Conservation (phyloP, 2,888 invertebrate genomes). For the Polymixis lichenea region DNA sequence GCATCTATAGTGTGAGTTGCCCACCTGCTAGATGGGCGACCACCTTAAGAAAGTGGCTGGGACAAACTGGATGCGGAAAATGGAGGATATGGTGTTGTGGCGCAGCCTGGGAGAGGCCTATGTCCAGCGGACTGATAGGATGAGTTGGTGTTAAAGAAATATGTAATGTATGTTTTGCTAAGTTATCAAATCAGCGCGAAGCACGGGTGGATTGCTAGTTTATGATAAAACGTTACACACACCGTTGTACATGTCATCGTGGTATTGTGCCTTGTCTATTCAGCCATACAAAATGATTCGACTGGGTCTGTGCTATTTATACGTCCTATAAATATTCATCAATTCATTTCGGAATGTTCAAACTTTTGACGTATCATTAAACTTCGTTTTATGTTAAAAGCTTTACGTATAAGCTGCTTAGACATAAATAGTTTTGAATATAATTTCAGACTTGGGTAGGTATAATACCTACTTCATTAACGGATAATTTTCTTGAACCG, state of each 20-base stretch:
- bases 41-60: too few species aligned
- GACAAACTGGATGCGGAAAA: too few species aligned
- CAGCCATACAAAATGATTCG: not conserved
- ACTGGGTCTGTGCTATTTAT: not conserved
- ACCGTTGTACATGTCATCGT: too few species aligned
- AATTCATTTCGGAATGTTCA: slow-evolving; percentile 28
- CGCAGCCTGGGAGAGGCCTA: too few species aligned
- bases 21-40: too few species aligned
- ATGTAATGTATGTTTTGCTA: too few species aligned
- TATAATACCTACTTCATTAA: slow-evolving; percentile 13
- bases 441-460: slow-evolving; percentile 25
- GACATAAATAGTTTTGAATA: slow-evolving; percentile 46
- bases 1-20: too few species aligned
- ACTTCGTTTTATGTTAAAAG: slow-evolving; percentile 35
- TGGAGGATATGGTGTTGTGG: too few species aligned
- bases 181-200: not conserved
- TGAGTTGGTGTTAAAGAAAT: too few species aligned
- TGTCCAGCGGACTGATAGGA: too few species aligned
- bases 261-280: not conserved
- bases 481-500: slow-evolving; percentile 17
- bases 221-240: too few species aligned
- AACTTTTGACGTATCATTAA: slow-evolving; percentile 48
- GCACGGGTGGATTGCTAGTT: too few species aligned
- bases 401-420: slow-evolving; percentile 39
- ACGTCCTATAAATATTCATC: slow-evolving; percentile 37